Conservation (phyloP, 2,797 vertebrate genomes). For the Hypotaenidia philippensis region DNA sequence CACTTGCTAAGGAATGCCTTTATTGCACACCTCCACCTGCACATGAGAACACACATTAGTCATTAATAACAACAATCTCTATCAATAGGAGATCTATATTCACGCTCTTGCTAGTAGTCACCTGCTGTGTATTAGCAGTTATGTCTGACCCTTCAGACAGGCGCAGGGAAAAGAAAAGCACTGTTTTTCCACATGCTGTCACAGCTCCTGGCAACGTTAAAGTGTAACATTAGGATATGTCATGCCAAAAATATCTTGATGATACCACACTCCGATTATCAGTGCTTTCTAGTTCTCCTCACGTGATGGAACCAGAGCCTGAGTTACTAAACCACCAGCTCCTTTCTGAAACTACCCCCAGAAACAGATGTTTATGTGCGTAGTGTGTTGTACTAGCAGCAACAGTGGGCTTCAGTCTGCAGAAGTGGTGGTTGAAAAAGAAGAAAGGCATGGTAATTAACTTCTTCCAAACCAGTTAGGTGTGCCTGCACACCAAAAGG, state of each 20-base stretch:
- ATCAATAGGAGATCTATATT: not conserved
- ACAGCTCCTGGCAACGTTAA: not conserved
- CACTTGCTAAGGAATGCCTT: not conserved
- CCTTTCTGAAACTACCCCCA: not conserved
- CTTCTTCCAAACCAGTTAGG: not conserved
- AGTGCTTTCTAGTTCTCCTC: not conserved
- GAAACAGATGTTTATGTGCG: not conserved
- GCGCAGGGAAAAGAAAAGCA: not conserved
- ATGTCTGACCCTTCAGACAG: not conserved
- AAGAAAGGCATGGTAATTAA: not conserved
- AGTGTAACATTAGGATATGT: not conserved
- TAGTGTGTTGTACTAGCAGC: not conserved
- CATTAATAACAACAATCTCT: not conserved
- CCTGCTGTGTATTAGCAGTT: not conserved
- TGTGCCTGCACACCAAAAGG: not conserved
- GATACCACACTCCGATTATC: not conserved
- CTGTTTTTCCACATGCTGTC: fast-evolving
- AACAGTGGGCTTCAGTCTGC: not conserved
- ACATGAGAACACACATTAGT: not conserved
- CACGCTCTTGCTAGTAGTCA: not conserved
- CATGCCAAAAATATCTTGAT: not conserved
- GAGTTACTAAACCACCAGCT: not conserved
- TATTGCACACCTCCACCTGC: fast-evolving
- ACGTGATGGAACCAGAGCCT: not conserved
- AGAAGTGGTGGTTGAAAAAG: not conserved